Evolutionary conservation across 1,140 invertebrate species (phyloP).

Genomic region (Sarcophaga peregrina): DNA sequence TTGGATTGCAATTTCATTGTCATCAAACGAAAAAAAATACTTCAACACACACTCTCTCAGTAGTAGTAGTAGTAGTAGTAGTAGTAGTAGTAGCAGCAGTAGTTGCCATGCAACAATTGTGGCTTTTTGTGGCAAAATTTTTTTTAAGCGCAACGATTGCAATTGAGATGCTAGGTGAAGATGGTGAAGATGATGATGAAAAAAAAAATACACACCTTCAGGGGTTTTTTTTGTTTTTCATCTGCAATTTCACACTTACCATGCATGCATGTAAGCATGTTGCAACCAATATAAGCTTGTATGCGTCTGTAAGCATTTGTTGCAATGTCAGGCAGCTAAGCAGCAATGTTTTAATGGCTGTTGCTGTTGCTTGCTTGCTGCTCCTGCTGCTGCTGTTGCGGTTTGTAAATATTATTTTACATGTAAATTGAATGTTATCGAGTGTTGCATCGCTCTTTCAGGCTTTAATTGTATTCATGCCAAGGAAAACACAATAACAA

Average conservation of each 20-base stretch:
- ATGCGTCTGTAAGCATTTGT: not conserved
- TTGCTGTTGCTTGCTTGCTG: not conserved
- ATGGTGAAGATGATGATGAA: not conserved
- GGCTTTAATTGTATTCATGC: conserved; percentile 14
- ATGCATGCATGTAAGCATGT: not conserved
- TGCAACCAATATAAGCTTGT: not conserved
- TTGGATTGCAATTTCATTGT: conserved; percentile 14
- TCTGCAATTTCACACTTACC: conserved; percentile 2
- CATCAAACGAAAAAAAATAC: not conserved
- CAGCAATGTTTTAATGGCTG: no score
- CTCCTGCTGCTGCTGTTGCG: not conserved
- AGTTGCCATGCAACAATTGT: conserved; percentile 13
- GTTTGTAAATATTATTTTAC: conserved; percentile 16
- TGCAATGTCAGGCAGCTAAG: no score
- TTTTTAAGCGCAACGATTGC: not conserved
- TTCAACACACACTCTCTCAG: not conserved
- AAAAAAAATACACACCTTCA: not conserved
- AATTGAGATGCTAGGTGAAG: not conserved
- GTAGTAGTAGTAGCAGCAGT: not conserved
- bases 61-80: no score
- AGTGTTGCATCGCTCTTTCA: conserved; percentile 6
- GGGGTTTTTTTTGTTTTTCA: not conserved
- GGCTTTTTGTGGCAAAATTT: not conserved
- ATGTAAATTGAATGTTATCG: conserved; percentile 19
- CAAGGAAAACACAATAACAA: no score